These are phyloP conservation scores for Dilophus febrilis DNA, from an alignment of 2,888 invertebrate species.

Conservation along the genomic window DNA sequence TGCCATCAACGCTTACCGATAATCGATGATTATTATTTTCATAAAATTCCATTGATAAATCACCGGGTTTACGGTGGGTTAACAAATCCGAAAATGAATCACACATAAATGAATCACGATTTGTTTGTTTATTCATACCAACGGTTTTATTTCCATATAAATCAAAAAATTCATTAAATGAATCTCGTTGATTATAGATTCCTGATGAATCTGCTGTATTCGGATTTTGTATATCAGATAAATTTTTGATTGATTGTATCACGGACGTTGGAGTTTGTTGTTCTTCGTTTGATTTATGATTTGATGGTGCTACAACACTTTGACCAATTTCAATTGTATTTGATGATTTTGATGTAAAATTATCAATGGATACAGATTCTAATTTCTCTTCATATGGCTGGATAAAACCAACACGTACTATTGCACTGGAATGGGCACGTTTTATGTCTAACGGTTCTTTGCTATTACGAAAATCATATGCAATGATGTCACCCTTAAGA, in stretches of 20 bases:
- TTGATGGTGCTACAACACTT: background rate
- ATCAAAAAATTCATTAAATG: conserved; percentile 26
- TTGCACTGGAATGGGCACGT: conserved; percentile 17
- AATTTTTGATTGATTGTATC: conserved; percentile 10
- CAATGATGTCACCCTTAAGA: conserved; percentile 26
- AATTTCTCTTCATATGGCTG: background rate
- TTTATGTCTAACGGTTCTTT: conserved; percentile 18
- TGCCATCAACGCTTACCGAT: too few relatives aligned
- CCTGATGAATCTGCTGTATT: conserved; percentile 10
- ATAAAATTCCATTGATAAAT: too few relatives aligned
- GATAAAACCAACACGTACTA: conserved; percentile 5
- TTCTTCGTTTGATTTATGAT: background rate
- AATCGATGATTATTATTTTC: too few relatives aligned
- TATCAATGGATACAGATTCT: background rate
- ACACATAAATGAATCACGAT: too few relatives aligned
- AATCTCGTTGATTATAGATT: conserved; percentile 16
- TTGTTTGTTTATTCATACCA: too few relatives aligned
- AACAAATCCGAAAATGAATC: too few relatives aligned
- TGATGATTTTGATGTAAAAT: background rate
- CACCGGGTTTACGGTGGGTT: too few relatives aligned
- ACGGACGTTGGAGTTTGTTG: too few relatives aligned
- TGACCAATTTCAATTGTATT: background rate
- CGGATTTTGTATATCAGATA: conserved; percentile 15
- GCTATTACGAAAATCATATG: conserved; percentile 23
- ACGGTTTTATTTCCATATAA: too few relatives aligned